Conservation (phyloP, 2,113 vertebrate species). For the Tor tambroides region DNA sequence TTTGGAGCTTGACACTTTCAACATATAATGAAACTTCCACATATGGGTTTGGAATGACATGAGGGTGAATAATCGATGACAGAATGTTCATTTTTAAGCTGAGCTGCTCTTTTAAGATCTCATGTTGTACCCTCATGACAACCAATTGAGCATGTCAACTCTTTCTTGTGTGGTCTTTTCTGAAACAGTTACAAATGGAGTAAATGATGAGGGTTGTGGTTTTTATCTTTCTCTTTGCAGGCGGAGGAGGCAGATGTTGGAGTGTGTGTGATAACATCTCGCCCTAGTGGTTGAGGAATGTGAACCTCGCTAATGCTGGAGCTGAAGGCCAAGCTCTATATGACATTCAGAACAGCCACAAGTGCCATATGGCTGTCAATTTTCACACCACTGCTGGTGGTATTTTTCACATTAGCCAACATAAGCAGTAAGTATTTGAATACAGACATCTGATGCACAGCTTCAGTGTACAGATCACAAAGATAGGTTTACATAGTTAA, state of each 20-base stretch:
- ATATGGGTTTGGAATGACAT: neutral
- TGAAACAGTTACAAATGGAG: constrained; percentile 1
- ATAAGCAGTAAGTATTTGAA: constrained; percentile 39
- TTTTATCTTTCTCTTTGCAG: neutral
- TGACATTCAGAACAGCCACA: constrained; percentile 63
- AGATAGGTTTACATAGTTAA: neutral
- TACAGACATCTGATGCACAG: neutral
- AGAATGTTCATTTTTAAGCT: neutral
- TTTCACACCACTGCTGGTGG: constrained; percentile 62
- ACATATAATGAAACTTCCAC: too few species aligned
- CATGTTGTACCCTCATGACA: constrained; percentile 33
- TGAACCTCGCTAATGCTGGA: constrained; percentile 65
- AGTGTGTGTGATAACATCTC: constrained; percentile 24
- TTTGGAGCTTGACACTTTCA: too few species aligned
- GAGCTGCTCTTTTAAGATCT: neutral
- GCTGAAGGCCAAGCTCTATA: constrained; percentile 63
- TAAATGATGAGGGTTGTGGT: constrained; percentile 8
- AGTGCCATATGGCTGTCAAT: constrained; percentile 64
- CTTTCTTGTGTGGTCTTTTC: constrained; percentile 25
- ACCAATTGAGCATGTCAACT: constrained; percentile 48
- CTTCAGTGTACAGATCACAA: neutral
- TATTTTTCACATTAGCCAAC: constrained; percentile 68
- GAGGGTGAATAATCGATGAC: neutral
- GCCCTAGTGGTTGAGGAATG: constrained; percentile 61
- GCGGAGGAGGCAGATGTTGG: neutral